These are phyloP conservation scores for Rhincodon typus DNA, from an alignment of 2,797 vertebrate genomes.

Conservation along the genomic window DNA sequence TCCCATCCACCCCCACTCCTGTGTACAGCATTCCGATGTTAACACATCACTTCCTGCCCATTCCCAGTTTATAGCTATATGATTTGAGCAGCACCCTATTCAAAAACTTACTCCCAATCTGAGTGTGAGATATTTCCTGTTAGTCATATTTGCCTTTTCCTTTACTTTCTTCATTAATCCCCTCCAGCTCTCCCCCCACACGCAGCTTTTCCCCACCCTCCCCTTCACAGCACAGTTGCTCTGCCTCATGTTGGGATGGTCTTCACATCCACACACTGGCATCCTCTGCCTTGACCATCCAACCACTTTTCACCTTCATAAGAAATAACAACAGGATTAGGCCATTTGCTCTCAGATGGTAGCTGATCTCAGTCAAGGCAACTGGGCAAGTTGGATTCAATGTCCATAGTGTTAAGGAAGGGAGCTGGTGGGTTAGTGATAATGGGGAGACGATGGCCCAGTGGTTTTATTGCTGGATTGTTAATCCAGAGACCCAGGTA, in stretches of 20 bases:
- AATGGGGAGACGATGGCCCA: too few relatives aligned
- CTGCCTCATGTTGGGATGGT: neutral
- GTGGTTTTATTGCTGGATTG: too few relatives aligned
- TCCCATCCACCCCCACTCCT: slow-evolving; percentile 18
- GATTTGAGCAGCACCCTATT: neutral
- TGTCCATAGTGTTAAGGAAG: too few relatives aligned
- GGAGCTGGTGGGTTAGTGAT: too few relatives aligned
- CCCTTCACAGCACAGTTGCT: neutral
- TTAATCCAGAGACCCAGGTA: too few relatives aligned
- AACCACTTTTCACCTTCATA: neutral
- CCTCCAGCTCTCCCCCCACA: neutral
- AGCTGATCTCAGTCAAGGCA: neutral
- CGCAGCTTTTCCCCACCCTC: neutral
- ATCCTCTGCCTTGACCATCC: neutral
- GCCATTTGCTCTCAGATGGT: neutral
- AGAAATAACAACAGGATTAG: neutral
- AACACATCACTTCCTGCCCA: slow-evolving; percentile 21
- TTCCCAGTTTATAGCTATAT: neutral
- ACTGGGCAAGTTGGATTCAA: neutral
- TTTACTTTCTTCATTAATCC: neutral
- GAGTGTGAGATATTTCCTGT: slow-evolving; percentile 16
- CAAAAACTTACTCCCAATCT: neutral
- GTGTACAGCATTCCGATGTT: slow-evolving; percentile 20
- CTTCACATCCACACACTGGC: neutral
- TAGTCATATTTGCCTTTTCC: neutral